These are phyloP conservation scores for Argyra leucocephala DNA, from an alignment of 2,888 invertebrate species.

Conservation along the genomic window DNA sequence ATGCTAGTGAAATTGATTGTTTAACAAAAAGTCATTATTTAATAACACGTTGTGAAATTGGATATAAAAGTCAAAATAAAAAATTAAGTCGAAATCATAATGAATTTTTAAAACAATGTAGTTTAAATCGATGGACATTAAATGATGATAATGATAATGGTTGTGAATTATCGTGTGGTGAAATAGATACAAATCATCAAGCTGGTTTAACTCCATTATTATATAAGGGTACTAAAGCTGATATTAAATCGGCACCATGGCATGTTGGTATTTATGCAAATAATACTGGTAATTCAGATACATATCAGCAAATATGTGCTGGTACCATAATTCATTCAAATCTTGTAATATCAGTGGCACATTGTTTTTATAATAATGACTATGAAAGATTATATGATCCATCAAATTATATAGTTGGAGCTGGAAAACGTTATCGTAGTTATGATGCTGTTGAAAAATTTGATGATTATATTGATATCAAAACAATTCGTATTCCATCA, in stretches of 20 bases:
- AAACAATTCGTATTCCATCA: too few relatives aligned
- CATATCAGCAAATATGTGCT: slow-evolving; percentile 25
- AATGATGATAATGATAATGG: too few relatives aligned
- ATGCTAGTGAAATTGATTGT: too few relatives aligned
- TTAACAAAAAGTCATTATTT: too few relatives aligned
- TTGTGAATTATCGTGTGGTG: slow-evolving; percentile 32
- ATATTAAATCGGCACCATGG: slow-evolving; percentile 30
- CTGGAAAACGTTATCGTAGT: slow-evolving; percentile 24
- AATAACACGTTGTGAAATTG: too few relatives aligned
- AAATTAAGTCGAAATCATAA: too few relatives aligned
- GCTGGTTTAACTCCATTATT: slow-evolving; percentile 18
- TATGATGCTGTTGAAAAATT: slow-evolving; percentile 10
- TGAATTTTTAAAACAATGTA: too few relatives aligned
- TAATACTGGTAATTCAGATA: slow-evolving; percentile 12
- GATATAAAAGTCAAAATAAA: too few relatives aligned
- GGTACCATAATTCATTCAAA: slow-evolving; percentile 31
- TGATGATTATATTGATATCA: too few relatives aligned
- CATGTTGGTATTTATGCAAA: slow-evolving; percentile 29
- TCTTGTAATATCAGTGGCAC: slow-evolving; percentile 28
- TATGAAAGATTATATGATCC: neutral
- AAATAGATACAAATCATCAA: slow-evolving; percentile 12
- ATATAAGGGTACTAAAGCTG: slow-evolving; percentile 16
- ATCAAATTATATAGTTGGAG: slow-evolving; percentile 21
- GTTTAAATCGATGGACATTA: too few relatives aligned
- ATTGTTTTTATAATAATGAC: slow-evolving; percentile 27